A percentile compares a stretch with the other conserved stretches of the same genome.
Conservation (phyloP, 2,797 vertebrate genomes). For the Mastacembelus armatus region DNA sequence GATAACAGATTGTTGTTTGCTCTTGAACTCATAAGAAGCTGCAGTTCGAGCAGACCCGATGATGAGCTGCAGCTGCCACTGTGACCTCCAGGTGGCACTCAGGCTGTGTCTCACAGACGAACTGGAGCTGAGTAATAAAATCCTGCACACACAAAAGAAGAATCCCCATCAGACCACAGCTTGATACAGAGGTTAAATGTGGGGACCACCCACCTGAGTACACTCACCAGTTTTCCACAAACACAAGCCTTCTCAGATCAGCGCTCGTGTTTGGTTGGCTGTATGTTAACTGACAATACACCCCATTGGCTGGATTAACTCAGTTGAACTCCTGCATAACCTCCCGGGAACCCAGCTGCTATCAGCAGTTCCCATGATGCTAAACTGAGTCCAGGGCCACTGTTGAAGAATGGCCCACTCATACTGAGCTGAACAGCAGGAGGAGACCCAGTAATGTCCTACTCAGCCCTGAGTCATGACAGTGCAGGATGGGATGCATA, state of each 20-base stretch:
- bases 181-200: constrained; percentile 1
- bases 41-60: no score
- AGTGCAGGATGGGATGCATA: constrained; percentile 19
- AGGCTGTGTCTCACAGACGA: not conserved
- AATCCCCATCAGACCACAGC: constrained; percentile 17
- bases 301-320: constrained; percentile 41
- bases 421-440: constrained; percentile 15
- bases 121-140: not conserved
- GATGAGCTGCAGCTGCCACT: not conserved
- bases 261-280: not conserved
- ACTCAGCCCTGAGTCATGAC: constrained; percentile 62
- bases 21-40: no score
- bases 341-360: constrained; percentile 48
- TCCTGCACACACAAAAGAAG: not conserved
- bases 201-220: constrained; percentile 18
- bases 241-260: constrained; percentile 12
- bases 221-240: not conserved
- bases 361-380: constrained; percentile 51
- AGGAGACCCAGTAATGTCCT: constrained; percentile 36
- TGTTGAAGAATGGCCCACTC: constrained; percentile 20
- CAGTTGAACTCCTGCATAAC: constrained; percentile 49
- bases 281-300: constrained; percentile 31
- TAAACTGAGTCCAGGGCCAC: constrained; percentile 38
- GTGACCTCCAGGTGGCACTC: constrained; percentile 55
- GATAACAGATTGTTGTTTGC: no score